Base-by-base conservation (phyloP, 2,113 vertebrate genomes). In the Anseranas semipalmata region DNA sequence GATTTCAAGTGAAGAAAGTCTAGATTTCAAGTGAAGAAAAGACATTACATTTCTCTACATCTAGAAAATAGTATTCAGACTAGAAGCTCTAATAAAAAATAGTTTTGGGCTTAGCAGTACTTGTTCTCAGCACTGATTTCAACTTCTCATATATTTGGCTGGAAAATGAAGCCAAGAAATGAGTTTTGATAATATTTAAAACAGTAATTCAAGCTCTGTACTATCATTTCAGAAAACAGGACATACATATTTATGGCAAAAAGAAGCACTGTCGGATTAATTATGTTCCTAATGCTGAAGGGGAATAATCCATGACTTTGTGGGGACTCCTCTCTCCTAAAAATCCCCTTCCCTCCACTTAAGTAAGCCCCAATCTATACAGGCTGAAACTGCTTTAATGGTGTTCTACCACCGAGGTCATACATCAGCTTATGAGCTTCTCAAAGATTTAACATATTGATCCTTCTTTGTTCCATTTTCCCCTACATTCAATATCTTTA, bases 121-220 rank as follows among this genome's bases (percentile, higher is more conserved):
- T 71, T 80, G 55, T 63, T 27, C 60, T 84, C 39, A 72, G 37
- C 41, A 32, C 13, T 87, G 88, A 93, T 95, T 97, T 93, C 78
- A 76, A 81, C 82, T 79, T 93, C 76, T 90, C 68, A 88, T 79
- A 90, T 46, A 82, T 73, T 89, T 87, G 86, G 32, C 84, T 89
- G 71, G 78, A 68, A 95, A 97, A 93, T 48, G 32, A 96, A 93
- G 85, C 56, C 80, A 71, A 59, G 80, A 94, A 94, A 70, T 45
- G 85, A 94, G 78, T 93, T 97, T 95, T 76, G 56, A 84, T 94
- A 83, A 93, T 87, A 85, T 78, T 94, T 83, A 75, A 86, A 85
- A 4, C 28, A 84, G 56, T 62, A 58, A 76, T 62, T 79, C 78
- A 78, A 65, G 32, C 35, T 72, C 16, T 18, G 37, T 84, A 17